Base-by-base conservation (phyloP, 2,113 vertebrate genomes). In the Climacteris rufus region DNA sequence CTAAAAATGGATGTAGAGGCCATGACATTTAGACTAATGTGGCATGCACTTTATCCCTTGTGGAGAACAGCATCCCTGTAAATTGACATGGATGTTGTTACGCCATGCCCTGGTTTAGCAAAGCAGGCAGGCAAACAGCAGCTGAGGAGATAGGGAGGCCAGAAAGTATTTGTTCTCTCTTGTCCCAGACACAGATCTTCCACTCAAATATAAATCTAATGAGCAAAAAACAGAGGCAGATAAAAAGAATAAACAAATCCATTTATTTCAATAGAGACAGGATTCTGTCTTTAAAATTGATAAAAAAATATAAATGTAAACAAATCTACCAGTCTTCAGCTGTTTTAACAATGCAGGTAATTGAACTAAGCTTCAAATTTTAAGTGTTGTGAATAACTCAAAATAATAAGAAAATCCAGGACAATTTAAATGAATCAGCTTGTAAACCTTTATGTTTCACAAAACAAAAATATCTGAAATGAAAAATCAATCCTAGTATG, bases 91-190 rank as follows among this genome's bases (percentile, higher is more conserved):
- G 17, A 6, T 50, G 12, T 18, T 5, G 4, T 27, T 42, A 28
- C 0, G 0, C 27, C 27, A 11, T 7, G 16, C 31, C 18, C 31
- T 9, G 31, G 19, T 25, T 80, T 30, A 66, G 7, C 68, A 63
- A 52, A 76, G 11, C 23, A n/a, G 30, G 30, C n/a, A 30, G 71
- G n/a, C n/a, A 57, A 68, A 35, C 21, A 60, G 44, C 28, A 37
- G 44, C 27, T 3, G 6, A 25, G 57, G 30, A 52, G 15, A 7
- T 12, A 39, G 5, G 19, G 19, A 60, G 24, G 31, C 20, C 28
- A 53, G 35, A 42, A 57, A 42, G 28, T 10, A 11, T 16, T 7
- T 2, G 1, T 37, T 49, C 19, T 25, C 44, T 74, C 49, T 21
- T 57, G 13, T 33, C 39, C 52, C 14, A 24, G 28, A 20, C 54